phyloP scores from a whole-genome alignment of 1,140 invertebrate species.

The Hestina assimilis region DNA sequence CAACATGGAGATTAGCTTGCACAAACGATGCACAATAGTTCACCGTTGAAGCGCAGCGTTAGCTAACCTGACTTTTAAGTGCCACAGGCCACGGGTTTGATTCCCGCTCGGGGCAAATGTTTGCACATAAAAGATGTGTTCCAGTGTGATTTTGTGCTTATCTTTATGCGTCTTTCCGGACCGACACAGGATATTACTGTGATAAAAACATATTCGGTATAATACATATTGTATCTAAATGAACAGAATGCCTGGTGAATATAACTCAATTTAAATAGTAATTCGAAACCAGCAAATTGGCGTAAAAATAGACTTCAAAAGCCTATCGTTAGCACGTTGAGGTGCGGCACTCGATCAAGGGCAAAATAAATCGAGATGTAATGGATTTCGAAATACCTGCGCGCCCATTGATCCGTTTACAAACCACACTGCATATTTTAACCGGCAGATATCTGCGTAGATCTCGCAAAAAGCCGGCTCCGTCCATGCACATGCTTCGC shows the following conservation, averaged over 20 bases:
- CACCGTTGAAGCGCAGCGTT: too few relatives aligned
- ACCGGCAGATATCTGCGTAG: slow-evolving; percentile 50
- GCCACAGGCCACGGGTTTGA: too few relatives aligned
- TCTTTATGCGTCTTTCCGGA: too few relatives aligned
- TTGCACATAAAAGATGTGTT: too few relatives aligned
- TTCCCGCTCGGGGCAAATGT: too few relatives aligned
- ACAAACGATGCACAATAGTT: too few relatives aligned
- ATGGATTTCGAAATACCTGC: slow-evolving; percentile 53
- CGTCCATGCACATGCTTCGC: slow-evolving; percentile 42
- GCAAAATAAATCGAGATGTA: slow-evolving; percentile 45
- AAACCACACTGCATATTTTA: slow-evolving; percentile 51
- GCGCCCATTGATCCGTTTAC: slow-evolving; percentile 52
- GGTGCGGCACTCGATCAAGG: slow-evolving; percentile 34
- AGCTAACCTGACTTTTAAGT: too few relatives aligned
- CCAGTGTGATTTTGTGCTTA: too few relatives aligned
- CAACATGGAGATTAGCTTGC: too few relatives aligned
- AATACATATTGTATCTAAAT: slow-evolving; percentile 15
- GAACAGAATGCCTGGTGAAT: slow-evolving; percentile 31
- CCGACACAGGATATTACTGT: too few relatives aligned
- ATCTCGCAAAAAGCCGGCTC: slow-evolving; percentile 53
- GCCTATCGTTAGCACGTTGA: slow-evolving; percentile 35
- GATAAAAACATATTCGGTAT: neutral
- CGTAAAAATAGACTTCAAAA: slow-evolving; percentile 30
- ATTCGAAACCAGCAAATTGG: slow-evolving; percentile 27
- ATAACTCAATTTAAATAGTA: slow-evolving; percentile 28